These are phyloP conservation scores for Araneus ventricosus DNA, from an alignment of 1,140 invertebrate species.

Conservation along the genomic window DNA sequence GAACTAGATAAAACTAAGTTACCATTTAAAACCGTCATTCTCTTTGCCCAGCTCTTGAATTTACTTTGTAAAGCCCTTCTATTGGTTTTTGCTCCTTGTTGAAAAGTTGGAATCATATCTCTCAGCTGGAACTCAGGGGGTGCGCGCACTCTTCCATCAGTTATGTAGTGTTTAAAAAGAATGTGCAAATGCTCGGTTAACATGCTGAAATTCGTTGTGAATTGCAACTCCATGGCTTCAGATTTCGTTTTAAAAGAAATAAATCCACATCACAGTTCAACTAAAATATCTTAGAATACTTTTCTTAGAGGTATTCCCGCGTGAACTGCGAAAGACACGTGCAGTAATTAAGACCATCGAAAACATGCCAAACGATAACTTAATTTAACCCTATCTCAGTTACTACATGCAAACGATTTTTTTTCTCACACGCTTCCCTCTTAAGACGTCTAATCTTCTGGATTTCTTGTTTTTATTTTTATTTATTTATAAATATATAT, in stretches of 20 bases:
- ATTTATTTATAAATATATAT: too few species aligned
- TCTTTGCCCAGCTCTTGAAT: constrained; percentile 71
- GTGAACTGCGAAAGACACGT: not conserved
- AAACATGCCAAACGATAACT: not conserved
- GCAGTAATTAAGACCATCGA: not conserved
- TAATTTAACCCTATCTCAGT: not conserved
- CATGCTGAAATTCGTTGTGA: constrained; percentile 55
- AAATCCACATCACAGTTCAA: not conserved
- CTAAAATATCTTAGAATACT: not conserved
- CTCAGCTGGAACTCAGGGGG: constrained; percentile 42
- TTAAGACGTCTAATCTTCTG: too few species aligned
- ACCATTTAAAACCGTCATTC: constrained; percentile 51
- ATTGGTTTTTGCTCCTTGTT: constrained; percentile 63
- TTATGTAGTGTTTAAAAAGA: constrained; percentile 66
- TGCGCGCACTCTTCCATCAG: constrained; percentile 33
- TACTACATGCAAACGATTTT: not conserved
- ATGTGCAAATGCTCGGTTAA: constrained; percentile 45
- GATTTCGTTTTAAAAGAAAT: not conserved
- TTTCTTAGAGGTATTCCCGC: not conserved
- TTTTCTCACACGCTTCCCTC: not conserved
- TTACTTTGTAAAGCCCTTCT: constrained; percentile 71
- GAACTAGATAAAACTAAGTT: constrained; percentile 23
- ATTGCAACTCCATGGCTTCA: not conserved
- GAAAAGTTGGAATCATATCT: constrained; percentile 68
- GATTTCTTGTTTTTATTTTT: too few species aligned